These are phyloP conservation scores for Schizothorax lantsangensis DNA, from an alignment of 2,797 vertebrate genomes.

Conservation along the genomic window DNA sequence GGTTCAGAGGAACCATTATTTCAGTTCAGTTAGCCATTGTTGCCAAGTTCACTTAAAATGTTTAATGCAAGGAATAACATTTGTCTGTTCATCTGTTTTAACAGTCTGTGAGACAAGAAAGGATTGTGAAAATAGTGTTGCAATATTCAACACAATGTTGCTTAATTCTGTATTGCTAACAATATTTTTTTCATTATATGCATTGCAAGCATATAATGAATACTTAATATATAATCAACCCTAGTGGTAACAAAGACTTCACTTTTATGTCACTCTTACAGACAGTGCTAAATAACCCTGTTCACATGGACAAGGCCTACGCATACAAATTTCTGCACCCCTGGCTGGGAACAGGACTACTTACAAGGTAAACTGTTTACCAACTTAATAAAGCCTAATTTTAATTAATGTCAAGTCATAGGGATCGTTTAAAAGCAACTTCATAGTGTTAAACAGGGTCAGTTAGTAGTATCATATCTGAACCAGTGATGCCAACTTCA, in stretches of 20 bases:
- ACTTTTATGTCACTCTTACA: constrained; percentile 62
- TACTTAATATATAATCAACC: neutral
- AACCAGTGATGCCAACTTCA: neutral
- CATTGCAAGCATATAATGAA: neutral
- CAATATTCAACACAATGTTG: neutral
- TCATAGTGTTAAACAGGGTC: neutral
- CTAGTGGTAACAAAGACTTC: neutral
- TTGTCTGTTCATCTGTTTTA: neutral
- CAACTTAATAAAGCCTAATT: neutral
- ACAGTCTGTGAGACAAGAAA: neutral
- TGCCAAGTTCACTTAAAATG: neutral
- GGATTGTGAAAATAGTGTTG: neutral
- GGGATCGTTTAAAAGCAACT: neutral
- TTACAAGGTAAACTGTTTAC: constrained; percentile 85
- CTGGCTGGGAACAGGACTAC: constrained; percentile 93
- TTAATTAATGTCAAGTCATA: neutral
- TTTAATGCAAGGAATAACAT: neutral
- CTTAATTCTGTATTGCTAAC: neutral
- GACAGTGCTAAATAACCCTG: constrained; percentile 82
- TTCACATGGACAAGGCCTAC: constrained; percentile 87
- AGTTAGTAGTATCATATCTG: neutral
- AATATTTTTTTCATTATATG: neutral
- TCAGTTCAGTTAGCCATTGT: neutral
- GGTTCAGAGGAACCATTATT: neutral
- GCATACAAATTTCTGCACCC: constrained; percentile 89